Conservation (phyloP, 2,797 vertebrate species). For the Miichthys miiuy region DNA sequence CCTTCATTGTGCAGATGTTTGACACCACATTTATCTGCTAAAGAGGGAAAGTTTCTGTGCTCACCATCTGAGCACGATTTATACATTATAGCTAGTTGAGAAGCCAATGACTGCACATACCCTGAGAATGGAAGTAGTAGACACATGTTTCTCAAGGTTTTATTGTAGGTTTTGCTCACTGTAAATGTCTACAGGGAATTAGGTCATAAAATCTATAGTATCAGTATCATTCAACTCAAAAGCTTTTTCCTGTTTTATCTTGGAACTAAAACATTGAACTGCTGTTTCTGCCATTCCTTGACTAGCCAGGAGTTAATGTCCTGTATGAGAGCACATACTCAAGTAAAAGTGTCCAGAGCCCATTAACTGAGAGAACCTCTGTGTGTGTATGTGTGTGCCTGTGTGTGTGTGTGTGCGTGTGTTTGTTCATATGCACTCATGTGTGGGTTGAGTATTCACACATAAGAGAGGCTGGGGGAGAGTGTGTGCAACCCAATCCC, state of each 20-base stretch:
- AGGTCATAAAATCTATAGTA: neutral
- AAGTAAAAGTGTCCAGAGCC: constrained; percentile 49
- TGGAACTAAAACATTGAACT: neutral
- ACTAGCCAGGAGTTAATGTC: constrained; percentile 1
- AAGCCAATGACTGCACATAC: neutral
- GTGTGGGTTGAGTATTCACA: constrained; percentile 72
- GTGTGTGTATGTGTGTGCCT: neutral
- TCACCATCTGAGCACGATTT: neutral
- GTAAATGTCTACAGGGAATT: neutral
- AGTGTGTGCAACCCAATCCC: constrained; percentile 79
- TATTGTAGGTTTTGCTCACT: neutral
- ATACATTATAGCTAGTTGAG: neutral
- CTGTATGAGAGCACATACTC: constrained; percentile 25
- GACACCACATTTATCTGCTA: neutral
- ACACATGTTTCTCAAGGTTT: neutral
- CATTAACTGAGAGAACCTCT: constrained; percentile 39
- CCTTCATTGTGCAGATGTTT: neutral
- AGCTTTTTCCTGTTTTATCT: neutral
- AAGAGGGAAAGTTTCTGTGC: neutral
- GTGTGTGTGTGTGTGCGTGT: constrained; percentile 11
- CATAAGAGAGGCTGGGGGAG: constrained; percentile 60
- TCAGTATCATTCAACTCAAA: neutral
- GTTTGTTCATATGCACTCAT: constrained; percentile 42
- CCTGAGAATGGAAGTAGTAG: neutral
- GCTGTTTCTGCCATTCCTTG: constrained; percentile 8